Conservation (phyloP, 2,888 invertebrate genomes). For the Bombylius discolor region DNA sequence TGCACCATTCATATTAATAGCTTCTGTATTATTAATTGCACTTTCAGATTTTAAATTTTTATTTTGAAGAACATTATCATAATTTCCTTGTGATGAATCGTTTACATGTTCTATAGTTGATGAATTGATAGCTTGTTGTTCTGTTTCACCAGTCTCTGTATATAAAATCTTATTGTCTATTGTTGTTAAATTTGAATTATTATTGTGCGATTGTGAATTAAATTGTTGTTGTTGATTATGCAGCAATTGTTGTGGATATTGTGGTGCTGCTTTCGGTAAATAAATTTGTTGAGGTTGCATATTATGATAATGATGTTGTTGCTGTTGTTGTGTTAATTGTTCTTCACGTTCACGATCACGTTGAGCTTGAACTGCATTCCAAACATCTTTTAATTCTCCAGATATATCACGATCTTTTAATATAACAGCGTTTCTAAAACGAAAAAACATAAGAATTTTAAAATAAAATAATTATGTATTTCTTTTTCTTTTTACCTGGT, state of each 20-base stretch:
- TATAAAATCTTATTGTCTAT: constrained; percentile 11
- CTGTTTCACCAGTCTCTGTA: constrained; percentile 2
- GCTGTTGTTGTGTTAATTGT: constrained; percentile 29
- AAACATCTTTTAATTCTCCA: constrained; percentile 60
- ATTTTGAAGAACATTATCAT: background rate
- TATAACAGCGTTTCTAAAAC: constrained; percentile 40
- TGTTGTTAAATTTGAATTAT: constrained; percentile 1
- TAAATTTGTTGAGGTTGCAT: constrained; percentile 20
- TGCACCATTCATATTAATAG: background rate
- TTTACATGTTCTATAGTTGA: too few species aligned
- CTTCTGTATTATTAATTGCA: constrained; percentile 14
- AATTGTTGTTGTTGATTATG: constrained; percentile 2
- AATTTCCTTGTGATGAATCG: constrained; percentile 1
- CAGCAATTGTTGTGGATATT: constrained; percentile 13
- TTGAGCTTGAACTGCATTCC: constrained; percentile 52
- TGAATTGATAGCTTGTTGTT: too few species aligned
- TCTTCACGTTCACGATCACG: constrained; percentile 35
- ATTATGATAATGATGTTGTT: constrained; percentile 27
- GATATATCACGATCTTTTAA: constrained; percentile 55
- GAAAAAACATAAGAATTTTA: background rate
- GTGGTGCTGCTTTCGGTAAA: constrained; percentile 17
- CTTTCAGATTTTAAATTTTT: constrained; percentile 5
- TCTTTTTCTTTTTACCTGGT: constrained; percentile 33
- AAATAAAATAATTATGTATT: background rate
- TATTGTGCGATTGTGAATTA: background rate